Percentiles rank a stretch among this genome's conserved stretches.
Conservation (phyloP, 2,113 vertebrate species). For the Engraulis encrasicolus region DNA sequence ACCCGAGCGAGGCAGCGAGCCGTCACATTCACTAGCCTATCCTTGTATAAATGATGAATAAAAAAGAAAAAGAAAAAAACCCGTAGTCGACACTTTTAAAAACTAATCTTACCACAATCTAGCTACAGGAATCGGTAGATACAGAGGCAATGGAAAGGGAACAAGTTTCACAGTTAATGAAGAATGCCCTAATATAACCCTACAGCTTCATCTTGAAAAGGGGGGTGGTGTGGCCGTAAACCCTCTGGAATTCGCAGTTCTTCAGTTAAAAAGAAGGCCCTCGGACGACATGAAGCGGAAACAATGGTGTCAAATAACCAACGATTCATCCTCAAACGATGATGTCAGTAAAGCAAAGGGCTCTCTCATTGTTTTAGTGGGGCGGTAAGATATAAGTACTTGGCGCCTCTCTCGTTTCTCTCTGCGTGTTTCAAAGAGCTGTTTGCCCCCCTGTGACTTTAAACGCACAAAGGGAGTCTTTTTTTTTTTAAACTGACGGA, state of each 20-base stretch:
- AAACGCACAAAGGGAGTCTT: slow-evolving; percentile 15
- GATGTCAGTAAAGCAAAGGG: background rate
- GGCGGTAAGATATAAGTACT: background rate
- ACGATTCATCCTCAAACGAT: background rate
- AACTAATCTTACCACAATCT: background rate
- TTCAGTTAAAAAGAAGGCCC: background rate
- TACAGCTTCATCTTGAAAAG: background rate
- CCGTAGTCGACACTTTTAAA: too few relatives aligned
- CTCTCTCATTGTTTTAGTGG: slow-evolving; percentile 6
- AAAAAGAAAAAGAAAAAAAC: too few relatives aligned
- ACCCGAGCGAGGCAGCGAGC: too few relatives aligned
- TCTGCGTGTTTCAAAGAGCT: background rate
- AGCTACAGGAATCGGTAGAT: background rate
- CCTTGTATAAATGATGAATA: too few relatives aligned
- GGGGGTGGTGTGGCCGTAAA: background rate
- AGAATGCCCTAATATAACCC: background rate
- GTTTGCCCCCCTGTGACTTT: background rate
- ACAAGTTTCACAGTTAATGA: background rate
- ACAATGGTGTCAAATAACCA: slow-evolving; percentile 27
- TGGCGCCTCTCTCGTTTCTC: background rate
- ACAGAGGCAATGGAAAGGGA: background rate
- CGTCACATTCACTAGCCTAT: too few relatives aligned
- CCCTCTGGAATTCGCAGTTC: background rate
- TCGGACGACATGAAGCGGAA: background rate
- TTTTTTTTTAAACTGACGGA: slow-evolving; percentile 11